phyloP scores from a whole-genome alignment of 2,888 invertebrate genomes.

The Nezara viridula region DNA sequence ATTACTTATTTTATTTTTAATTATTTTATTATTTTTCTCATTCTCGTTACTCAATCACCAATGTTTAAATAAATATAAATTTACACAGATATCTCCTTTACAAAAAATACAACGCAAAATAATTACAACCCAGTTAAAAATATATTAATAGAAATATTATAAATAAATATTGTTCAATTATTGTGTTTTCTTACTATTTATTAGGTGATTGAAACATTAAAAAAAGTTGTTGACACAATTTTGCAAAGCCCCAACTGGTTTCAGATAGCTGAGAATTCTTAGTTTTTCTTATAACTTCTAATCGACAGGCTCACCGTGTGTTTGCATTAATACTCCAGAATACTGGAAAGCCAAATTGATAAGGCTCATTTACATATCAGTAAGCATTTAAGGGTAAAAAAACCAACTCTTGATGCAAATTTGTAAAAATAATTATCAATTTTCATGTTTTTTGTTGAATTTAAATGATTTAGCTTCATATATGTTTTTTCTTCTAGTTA shows the following conservation, averaged over 20 bases:
- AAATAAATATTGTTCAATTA: background rate
- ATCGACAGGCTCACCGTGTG: background rate
- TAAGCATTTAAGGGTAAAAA: background rate
- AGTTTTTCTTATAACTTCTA: background rate
- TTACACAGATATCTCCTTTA: too few species aligned
- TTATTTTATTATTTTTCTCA: too few species aligned
- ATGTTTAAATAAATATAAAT: too few species aligned
- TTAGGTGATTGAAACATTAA: background rate
- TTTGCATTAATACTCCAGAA: background rate
- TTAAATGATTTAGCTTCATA: background rate
- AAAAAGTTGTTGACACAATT: background rate
- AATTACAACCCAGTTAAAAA: too few species aligned
- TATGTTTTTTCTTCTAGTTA: background rate
- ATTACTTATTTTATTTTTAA: too few species aligned
- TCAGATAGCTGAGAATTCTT: background rate
- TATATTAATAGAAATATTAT: too few species aligned
- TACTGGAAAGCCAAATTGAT: background rate
- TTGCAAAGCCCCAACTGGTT: background rate
- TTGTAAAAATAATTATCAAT: background rate
- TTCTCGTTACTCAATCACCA: too few species aligned
- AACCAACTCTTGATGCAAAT: background rate
- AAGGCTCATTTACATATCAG: background rate
- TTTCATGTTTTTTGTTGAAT: background rate
- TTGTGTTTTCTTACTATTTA: background rate
- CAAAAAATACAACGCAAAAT: too few species aligned